Percentiles rank a stretch among this genome's conserved stretches.
These are phyloP conservation scores for Cephalotes varians DNA, from an alignment of 2,888 invertebrate genomes.

Conservation along the genomic window DNA sequence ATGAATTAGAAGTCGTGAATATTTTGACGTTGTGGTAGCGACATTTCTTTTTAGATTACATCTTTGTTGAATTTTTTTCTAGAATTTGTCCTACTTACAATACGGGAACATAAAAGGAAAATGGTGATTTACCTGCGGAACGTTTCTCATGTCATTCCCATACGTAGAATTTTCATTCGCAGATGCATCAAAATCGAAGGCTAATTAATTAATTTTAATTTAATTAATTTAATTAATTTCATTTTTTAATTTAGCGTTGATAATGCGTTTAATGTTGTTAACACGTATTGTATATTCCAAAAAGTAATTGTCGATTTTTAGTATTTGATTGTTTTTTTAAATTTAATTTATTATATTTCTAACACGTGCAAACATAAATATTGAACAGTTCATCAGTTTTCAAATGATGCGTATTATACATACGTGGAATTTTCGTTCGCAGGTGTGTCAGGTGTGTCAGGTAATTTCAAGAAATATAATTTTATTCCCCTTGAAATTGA, in stretches of 20 bases:
- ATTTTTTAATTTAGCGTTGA: background rate
- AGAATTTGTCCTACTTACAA: background rate
- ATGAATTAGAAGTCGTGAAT: background rate
- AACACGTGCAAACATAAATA: background rate
- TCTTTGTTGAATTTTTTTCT: background rate
- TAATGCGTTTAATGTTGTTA: background rate
- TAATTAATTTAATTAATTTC: background rate
- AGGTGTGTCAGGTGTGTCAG: background rate
- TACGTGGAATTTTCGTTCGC: background rate
- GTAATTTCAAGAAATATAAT: slow-evolving; percentile 5
- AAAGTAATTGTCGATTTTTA: background rate
- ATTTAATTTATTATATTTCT: background rate
- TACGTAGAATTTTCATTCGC: background rate
- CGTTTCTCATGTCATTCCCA: background rate
- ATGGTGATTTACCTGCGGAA: background rate
- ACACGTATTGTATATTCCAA: background rate
- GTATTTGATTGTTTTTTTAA: background rate
- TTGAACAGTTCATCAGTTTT: background rate
- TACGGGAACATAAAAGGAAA: background rate
- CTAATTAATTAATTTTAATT: background rate
- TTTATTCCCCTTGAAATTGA: background rate
- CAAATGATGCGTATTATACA: background rate
- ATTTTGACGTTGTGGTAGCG: slow-evolving; percentile 1
- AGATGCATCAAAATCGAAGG: background rate
- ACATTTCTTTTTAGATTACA: slow-evolving; percentile 13